Evolutionary conservation across 2,797 vertebrate genomes (phyloP), one percentile per base, ranked within the genome.

Genomic region (Alcedo atthis): DNA sequence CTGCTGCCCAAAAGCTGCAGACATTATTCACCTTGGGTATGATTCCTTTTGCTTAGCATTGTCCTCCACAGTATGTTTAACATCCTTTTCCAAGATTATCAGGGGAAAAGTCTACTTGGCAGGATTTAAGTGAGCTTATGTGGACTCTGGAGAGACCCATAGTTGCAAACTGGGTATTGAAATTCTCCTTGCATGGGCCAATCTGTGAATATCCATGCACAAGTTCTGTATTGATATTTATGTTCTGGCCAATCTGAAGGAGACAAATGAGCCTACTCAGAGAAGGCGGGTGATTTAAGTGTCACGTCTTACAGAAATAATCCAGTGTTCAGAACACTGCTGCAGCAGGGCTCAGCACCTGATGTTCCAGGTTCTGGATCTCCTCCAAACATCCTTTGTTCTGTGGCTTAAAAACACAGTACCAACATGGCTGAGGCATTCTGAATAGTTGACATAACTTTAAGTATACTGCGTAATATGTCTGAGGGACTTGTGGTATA

Each of bases 31-130:
- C 89, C 98, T 99, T 7, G 98, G 98, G 1, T 98, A 98, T 81
- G 98, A 98, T 20, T 99, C 98, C 77, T 98, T 98, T 96, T 99
- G 98, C n/a, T 98, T 99, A 24, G 24, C 98, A 98, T 89, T 97
- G 97, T 98, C 95, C 96, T 99, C 66, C 98, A 98, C 25, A 98
- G 98, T 62, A 99, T 97, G 8, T 98, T 99, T 90, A 97, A 98
- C 90, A 96, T 98, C 75, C 97, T 99, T 99, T 92, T 98, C 98
- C 33, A 98, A 98, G 98, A 96, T 99, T 96, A 98, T 98, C 67
- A 97, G 97, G 92, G 98, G 98, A 93, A 98, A 75, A 98, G 98
- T 81, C 97, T 98, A 53, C 96, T 99, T 51, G 48, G 15, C 15
- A 67, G 40, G 32, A 77, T 43, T 67, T 63, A 82, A 77, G 19